These are phyloP conservation scores for Sciurus niger DNA, from an alignment of 2,113 vertebrate species.

Conservation along the genomic window DNA sequence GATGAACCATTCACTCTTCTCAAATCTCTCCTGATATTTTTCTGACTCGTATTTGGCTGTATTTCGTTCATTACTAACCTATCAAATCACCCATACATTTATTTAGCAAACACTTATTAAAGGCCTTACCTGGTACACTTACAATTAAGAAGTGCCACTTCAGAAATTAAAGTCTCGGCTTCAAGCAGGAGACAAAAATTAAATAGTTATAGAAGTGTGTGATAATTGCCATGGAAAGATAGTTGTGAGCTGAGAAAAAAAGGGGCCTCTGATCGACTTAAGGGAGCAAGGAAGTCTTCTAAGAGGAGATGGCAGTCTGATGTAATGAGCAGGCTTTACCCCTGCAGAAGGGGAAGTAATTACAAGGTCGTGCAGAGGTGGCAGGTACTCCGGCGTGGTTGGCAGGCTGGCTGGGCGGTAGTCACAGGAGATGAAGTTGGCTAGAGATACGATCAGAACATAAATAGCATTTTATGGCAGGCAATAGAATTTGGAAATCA, in stretches of 20 bases:
- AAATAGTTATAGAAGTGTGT: background rate
- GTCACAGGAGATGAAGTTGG: conserved; percentile 7
- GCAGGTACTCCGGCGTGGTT: background rate
- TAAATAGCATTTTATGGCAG: conserved; percentile 65
- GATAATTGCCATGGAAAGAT: background rate
- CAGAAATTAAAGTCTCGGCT: background rate
- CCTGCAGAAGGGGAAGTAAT: background rate
- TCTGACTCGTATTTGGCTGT: background rate
- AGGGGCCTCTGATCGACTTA: background rate
- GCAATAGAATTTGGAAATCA: conserved; percentile 60
- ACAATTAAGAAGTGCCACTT: background rate
- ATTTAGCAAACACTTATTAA: conserved; percentile 19
- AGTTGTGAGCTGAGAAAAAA: background rate
- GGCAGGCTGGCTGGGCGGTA: background rate
- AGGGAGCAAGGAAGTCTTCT: background rate
- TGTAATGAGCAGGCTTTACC: background rate
- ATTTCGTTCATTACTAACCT: background rate
- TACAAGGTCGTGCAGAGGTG: background rate
- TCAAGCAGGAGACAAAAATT: background rate
- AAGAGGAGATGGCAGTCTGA: background rate
- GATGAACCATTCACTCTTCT: background rate
- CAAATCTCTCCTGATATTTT: conserved; percentile 25
- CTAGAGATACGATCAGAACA: background rate
- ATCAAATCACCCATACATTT: background rate
- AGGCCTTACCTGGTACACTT: background rate